phyloP scores from a whole-genome alignment of 2,888 invertebrate species.

The Cheilosia grossa region DNA sequence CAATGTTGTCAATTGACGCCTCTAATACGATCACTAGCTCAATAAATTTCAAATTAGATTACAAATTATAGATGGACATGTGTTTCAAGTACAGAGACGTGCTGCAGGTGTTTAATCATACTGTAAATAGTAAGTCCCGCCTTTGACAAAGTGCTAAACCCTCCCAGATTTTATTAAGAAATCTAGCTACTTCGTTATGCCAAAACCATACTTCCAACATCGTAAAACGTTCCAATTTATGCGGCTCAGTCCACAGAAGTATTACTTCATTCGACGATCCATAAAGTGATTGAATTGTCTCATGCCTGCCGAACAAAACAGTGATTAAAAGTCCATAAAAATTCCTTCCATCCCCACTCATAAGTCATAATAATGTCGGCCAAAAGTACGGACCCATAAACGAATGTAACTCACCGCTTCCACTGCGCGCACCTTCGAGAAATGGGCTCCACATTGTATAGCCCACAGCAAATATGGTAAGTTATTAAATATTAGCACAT shows the following conservation, averaged over 20 bases:
- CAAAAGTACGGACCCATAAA: conserved; percentile 41
- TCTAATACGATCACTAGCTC: conserved; percentile 54
- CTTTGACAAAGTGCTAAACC: conserved; percentile 25
- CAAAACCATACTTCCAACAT: conserved; percentile 61
- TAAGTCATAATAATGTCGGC: not conserved
- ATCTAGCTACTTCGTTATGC: conserved; percentile 52
- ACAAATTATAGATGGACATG: conserved; percentile 54
- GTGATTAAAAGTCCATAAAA: conserved; percentile 72
- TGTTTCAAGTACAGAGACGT: conserved; percentile 32
- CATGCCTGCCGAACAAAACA: conserved; percentile 56
- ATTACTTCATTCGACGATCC: conserved; percentile 63
- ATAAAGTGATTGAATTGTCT: conserved; percentile 69
- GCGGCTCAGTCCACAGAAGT: not conserved
- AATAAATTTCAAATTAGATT: conserved; percentile 54
- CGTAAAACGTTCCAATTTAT: conserved; percentile 60
- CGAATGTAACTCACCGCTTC: conserved; percentile 23
- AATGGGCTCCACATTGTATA: conserved; percentile 44
- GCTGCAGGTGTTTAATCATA: not conserved
- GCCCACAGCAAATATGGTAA: conserved; percentile 65
- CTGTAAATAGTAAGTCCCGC: conserved; percentile 46
- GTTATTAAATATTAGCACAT: conserved; percentile 75
- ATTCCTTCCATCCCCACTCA: conserved; percentile 50
- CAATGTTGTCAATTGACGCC: conserved; percentile 30
- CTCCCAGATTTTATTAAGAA: conserved; percentile 11
- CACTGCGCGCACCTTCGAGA: conserved; percentile 42